Base-by-base conservation (phyloP, 2,888 invertebrate species). In the Mythimna impura region DNA sequence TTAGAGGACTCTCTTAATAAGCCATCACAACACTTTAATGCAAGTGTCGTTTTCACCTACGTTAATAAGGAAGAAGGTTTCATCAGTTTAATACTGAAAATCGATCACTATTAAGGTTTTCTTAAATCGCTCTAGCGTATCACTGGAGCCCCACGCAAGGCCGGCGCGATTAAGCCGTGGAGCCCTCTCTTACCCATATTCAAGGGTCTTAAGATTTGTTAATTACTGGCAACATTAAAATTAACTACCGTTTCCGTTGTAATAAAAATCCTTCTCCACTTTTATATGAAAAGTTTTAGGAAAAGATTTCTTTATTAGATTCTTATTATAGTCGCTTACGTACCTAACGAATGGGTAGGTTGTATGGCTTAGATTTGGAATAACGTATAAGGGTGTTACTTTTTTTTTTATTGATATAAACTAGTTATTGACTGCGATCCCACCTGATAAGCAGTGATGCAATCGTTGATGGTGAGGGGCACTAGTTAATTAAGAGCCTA, bases 171-270 rank as follows among this genome's bases (percentile, higher is more conserved):
- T 92, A 94, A 92, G 91, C 86, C 89, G 81, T 87, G 80, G 84
- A 87, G 89, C 86, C 87, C 90, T 91, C 91, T 91, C 87, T 86
- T 87, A 85, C 92, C 91, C 92, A 93, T 91, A 92, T 93, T 93
- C 91, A 89, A 94, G 93, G 91, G 92, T 90, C 93, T 92, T 91
- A 93, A 94, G 94, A 95, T 94, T 93, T 92, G 94, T 94, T 95
- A 95, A 95, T 95, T 95, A 94, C 94, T 87, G 92, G 89, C 92
- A 91, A 92, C 94, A 92, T 94, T 93, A 93, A 94, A 95, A 95
- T 94, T 95, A 95, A 95, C 93, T 93, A 91, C 93, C 90, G 86
- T 89, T 89, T 87, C 90, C 89, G 87, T 88, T 88, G 84, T 90
- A 89, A 90, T 89, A 91, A 93, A 92, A 93, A 91, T 89, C 89